phyloP scores from a whole-genome alignment of 1,140 invertebrate genomes.

The Cotesia typhae region DNA sequence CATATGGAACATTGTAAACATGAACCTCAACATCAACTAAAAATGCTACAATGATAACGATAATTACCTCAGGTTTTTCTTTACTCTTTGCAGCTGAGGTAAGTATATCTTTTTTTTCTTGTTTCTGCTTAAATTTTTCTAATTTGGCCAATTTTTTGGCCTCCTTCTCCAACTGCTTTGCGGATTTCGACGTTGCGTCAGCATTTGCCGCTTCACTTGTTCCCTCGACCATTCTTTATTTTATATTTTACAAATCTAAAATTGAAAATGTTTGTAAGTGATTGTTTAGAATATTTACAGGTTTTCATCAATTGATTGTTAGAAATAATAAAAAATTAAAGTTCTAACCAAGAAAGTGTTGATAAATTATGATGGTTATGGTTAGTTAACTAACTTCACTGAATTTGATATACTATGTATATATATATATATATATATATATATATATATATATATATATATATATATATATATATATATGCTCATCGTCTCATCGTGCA shows the following conservation, averaged over 20 bases:
- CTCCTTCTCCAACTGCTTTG: constrained; percentile 90
- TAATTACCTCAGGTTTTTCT: constrained; percentile 73
- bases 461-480: too few species aligned
- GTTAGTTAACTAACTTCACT: too few species aligned
- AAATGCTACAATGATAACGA: not conserved
- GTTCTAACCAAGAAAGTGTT: not conserved
- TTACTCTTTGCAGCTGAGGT: constrained; percentile 63
- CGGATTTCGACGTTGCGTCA: constrained; percentile 74
- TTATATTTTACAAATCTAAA: not conserved
- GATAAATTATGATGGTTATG: too few species aligned
- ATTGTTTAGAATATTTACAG: too few species aligned
- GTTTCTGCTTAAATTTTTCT: constrained; percentile 91
- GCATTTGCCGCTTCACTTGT: constrained; percentile 35
- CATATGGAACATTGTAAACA: constrained; percentile 8
- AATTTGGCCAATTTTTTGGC: constrained; percentile 88
- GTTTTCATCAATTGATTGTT: too few species aligned
- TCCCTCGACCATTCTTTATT: constrained; percentile 45
- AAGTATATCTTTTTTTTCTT: constrained; percentile 79
- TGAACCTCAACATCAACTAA: not conserved
- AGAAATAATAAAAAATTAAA: not conserved
- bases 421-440: too few species aligned
- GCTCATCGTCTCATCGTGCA: too few species aligned
- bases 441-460: too few species aligned
- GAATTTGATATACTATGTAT: too few species aligned
- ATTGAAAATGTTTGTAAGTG: too few species aligned